A percentile compares a stretch with the other conserved stretches of the same genome.
Evolutionary conservation across 1,140 invertebrate species (phyloP).

Genomic region (Dryas iulia): DNA sequence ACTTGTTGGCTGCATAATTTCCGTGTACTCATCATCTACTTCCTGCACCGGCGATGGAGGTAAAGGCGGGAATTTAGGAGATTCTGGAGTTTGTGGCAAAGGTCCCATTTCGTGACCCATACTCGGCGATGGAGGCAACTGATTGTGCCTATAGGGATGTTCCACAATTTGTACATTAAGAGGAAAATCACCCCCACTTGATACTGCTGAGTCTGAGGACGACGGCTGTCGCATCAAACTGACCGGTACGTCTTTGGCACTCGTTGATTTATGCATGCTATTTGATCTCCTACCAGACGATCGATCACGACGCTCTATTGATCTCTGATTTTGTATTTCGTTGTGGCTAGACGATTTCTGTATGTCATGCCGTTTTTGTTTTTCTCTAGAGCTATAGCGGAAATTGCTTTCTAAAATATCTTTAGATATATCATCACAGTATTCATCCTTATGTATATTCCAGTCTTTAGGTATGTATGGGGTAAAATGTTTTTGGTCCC

Average conservation of each 20-base stretch:
- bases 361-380: slow-evolving; percentile 79
- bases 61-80: slow-evolving; percentile 88
- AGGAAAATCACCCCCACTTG: slow-evolving; percentile 76
- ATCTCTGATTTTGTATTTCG: slow-evolving; percentile 80
- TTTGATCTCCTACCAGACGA: slow-evolving; percentile 75
- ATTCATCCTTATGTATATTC: slow-evolving; percentile 81
- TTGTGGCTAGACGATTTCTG: slow-evolving; percentile 82
- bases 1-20: slow-evolving; percentile 81
- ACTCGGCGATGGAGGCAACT: slow-evolving; percentile 63
- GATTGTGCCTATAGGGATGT: slow-evolving; percentile 72
- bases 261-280: slow-evolving; percentile 85
- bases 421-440: slow-evolving; percentile 78
- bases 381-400: slow-evolving; percentile 78
- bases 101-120: slow-evolving; percentile 72
- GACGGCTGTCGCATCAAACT: slow-evolving; percentile 77
- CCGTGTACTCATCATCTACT: slow-evolving; percentile 87
- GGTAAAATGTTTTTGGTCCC: slow-evolving; percentile 79
- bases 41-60: slow-evolving; percentile 89
- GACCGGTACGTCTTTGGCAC: slow-evolving; percentile 84
- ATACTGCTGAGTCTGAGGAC: slow-evolving; percentile 72
- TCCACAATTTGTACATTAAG: slow-evolving; percentile 79
- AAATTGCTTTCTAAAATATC: slow-evolving; percentile 76
- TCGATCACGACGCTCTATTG: slow-evolving; percentile 80
- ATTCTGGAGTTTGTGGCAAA: slow-evolving; percentile 80
- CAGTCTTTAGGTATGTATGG: slow-evolving; percentile 80